phyloP scores from a whole-genome alignment of 2,797 vertebrate genomes.

The Selene dorsalis region DNA sequence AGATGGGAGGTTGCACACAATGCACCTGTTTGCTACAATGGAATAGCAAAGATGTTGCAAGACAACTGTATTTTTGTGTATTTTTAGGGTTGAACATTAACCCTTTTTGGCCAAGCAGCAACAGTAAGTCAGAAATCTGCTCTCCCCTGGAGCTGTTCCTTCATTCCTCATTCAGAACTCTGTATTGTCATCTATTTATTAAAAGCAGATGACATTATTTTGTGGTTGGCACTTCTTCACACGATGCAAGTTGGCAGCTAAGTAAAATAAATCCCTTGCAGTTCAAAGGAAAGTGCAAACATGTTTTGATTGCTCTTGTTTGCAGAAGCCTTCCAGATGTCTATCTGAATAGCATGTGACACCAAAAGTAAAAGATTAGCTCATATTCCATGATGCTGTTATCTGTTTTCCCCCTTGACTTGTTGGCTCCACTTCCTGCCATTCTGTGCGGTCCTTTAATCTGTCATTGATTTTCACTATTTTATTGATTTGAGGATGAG shows the following conservation, averaged over 20 bases:
- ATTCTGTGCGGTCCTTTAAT: background rate
- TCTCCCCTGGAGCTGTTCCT: background rate
- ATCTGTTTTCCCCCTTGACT: background rate
- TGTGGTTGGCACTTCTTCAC: background rate
- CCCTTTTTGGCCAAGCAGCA: slow-evolving; percentile 9
- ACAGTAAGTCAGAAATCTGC: background rate
- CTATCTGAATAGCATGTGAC: background rate
- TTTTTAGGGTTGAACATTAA: slow-evolving; percentile 49
- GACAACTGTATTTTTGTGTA: too few relatives aligned
- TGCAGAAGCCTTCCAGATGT: background rate
- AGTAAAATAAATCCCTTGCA: slow-evolving; percentile 13
- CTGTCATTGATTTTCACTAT: too few relatives aligned
- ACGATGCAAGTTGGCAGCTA: background rate
- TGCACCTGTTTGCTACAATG: background rate
- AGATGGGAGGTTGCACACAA: too few relatives aligned
- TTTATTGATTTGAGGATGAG: too few relatives aligned
- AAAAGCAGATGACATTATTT: background rate
- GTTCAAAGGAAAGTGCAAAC: slow-evolving; percentile 21
- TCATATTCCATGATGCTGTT: background rate
- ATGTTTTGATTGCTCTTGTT: background rate
- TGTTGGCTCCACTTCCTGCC: background rate
- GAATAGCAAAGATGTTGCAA: background rate
- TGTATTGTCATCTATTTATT: background rate
- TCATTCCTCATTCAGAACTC: background rate
- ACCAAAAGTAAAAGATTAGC: background rate